Evolutionary conservation across 2,797 vertebrate genomes (phyloP), one percentile per base, ranked within the genome.

Genomic region (Chaenodraco wilsoni): DNA sequence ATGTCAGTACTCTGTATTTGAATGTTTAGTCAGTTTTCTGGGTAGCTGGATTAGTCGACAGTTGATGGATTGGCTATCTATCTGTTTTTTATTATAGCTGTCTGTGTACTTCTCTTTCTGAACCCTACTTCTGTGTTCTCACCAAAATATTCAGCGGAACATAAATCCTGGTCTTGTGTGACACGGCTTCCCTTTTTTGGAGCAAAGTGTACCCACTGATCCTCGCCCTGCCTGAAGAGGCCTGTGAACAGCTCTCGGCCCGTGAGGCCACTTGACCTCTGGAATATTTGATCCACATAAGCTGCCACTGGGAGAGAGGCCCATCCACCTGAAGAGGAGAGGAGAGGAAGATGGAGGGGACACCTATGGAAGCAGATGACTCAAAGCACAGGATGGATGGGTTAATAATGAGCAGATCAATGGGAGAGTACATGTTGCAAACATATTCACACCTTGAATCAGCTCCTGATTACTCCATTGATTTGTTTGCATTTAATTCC

Each of bases 211-310:
- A 40, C 56, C 69, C 74, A 19, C 56, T 64, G 73, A 65, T 81
- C 63, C 74, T 57, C 78, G 78, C 52, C 55, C 43, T 65, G 80
- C 59, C 67, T 84, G 69, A 74, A 85, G 81, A 88, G 84, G 81
- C 81, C 54, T 78, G 72, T 78, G 79, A 91, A 87, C 74, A 69
- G 73, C 81, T 80, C 75, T 83, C 12, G 8, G 57, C 65, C 67
- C 33, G 61, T 44, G 51, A 81, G 65, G 49, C 80, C 66, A 65
- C 82, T 91, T 84, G 79, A 86, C 84, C 79, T 77, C 86, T 76
- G 46, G 64, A 84, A 79, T 78, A 81, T 81, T 74, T 74, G 72
- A 88, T 88, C 67, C 69, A 55, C 59, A 74, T 81, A 73, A 71
- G 64, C 78, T 82, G 70, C 11, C 56, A 17, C 55, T 74, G 66